Conservation (phyloP, 2,888 invertebrate species). For the Adelognathus sp. region DNA sequence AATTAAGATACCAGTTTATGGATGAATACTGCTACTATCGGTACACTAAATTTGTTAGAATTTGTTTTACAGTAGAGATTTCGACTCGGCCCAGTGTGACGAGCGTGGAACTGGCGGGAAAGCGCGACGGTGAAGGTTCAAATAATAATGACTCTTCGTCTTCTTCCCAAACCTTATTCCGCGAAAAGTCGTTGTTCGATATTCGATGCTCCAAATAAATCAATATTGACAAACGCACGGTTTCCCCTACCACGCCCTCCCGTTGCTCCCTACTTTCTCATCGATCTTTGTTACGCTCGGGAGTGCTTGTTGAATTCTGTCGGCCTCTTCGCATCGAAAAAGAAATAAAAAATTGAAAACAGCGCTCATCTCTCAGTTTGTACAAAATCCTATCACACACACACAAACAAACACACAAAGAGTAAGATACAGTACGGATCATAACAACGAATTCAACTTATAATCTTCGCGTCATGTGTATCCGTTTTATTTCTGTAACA, state of each 20-base stretch:
- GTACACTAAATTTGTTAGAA: too few species aligned
- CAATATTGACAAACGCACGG: not conserved
- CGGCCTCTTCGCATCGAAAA: not conserved
- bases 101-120: too few species aligned
- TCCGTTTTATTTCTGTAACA: not conserved
- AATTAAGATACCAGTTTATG: too few species aligned
- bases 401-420: not conserved
- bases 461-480: not conserved
- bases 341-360: slow-evolving; percentile 21
- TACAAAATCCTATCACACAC: slow-evolving; percentile 13
- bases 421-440: slow-evolving; percentile 3
- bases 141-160: too few species aligned
- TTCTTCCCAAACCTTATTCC: too few species aligned
- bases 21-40: too few species aligned
- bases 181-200: not conserved
- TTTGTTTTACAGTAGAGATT: too few species aligned
- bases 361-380: not conserved
- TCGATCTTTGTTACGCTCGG: slow-evolving; percentile 14
- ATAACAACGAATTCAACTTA: slow-evolving; percentile 48
- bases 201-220: not conserved
- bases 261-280: slow-evolving; percentile 23
- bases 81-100: too few species aligned
- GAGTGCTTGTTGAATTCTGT: slow-evolving; percentile 11
- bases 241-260: not conserved
- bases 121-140: too few species aligned